A percentile compares a stretch with the other conserved stretches of the same genome.
phyloP scores from a whole-genome alignment of 2,113 vertebrate species.

The Pseudorectes ferrugineus region DNA sequence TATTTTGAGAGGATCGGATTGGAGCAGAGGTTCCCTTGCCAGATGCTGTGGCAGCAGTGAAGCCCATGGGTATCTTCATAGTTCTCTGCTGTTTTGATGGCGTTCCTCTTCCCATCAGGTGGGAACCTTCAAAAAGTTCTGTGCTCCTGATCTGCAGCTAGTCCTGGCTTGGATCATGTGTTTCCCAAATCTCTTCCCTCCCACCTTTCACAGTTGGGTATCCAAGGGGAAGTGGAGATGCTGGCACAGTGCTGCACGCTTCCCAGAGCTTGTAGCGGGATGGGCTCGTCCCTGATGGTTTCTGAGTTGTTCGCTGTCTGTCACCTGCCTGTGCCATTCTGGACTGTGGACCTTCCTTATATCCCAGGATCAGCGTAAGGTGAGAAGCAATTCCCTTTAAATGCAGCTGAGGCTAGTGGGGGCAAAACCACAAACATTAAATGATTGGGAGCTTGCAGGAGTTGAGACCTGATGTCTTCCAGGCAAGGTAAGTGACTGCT shows the following conservation, averaged over 20 bases:
- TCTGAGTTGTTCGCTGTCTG: neutral
- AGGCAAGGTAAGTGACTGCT: neutral
- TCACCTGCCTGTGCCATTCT: neutral
- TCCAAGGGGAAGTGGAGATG: neutral
- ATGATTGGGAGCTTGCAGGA: neutral
- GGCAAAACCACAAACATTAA: neutral
- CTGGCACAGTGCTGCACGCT: fast-evolving
- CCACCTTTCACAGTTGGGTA: neutral
- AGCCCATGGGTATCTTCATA: neutral
- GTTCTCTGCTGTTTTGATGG: neutral
- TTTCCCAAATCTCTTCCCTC: neutral
- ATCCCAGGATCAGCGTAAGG: neutral
- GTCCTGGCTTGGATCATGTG: neutral
- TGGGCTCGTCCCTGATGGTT: neutral
- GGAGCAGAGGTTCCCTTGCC: neutral
- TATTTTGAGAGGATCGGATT: neutral
- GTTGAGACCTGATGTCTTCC: neutral
- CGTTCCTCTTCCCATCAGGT: neutral
- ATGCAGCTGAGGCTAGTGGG: neutral
- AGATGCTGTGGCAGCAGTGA: neutral
- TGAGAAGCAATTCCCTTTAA: neutral
- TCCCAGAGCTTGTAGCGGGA: fast-evolving
- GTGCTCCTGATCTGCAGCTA: neutral
- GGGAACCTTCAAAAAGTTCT: neutral
- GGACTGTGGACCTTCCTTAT: neutral